Percentiles rank a stretch among this genome's conserved stretches.
phyloP scores from a whole-genome alignment of 2,888 invertebrate species.

The Euproctis similis region DNA sequence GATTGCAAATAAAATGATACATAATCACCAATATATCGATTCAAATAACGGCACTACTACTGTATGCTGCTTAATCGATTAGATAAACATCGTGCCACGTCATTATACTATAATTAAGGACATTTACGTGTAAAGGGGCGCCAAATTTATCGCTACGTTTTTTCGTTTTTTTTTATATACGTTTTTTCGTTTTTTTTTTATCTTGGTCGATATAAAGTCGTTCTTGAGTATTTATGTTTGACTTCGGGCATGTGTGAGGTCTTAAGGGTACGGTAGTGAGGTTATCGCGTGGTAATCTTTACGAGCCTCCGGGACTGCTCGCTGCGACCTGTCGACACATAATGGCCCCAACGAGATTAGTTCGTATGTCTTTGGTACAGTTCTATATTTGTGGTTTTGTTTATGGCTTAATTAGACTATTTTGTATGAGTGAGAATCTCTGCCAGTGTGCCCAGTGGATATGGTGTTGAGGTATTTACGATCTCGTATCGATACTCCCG shows the following conservation, averaged over 20 bases:
- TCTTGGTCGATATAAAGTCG: constrained; percentile 71
- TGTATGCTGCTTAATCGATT: too few relatives aligned
- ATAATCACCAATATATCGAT: constrained; percentile 18
- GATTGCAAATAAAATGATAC: too few relatives aligned
- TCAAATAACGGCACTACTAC: constrained; percentile 25
- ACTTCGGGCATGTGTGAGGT: constrained; percentile 66
- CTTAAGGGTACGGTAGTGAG: constrained; percentile 61
- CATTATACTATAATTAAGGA: constrained; percentile 73
- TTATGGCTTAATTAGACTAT: constrained; percentile 76
- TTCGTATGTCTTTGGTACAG: constrained; percentile 54
- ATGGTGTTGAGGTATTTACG: constrained; percentile 73
- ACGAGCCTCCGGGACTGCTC: constrained; percentile 64
- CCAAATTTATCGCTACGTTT: constrained; percentile 72
- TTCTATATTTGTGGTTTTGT: constrained; percentile 70
- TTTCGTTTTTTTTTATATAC: too few relatives aligned
- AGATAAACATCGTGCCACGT: constrained; percentile 63
- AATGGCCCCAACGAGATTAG: constrained; percentile 68
- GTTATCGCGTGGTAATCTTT: constrained; percentile 73
- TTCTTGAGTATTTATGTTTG: constrained; percentile 66
- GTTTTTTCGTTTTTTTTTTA: too few relatives aligned
- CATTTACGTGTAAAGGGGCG: constrained; percentile 72
- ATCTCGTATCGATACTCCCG: constrained; percentile 49
- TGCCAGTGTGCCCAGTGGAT: constrained; percentile 62
- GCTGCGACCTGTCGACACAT: constrained; percentile 69
- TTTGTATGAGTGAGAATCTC: constrained; percentile 67